phyloP scores from a whole-genome alignment of 1,140 invertebrate genomes.

The Pseudomyrmex sp. region DNA sequence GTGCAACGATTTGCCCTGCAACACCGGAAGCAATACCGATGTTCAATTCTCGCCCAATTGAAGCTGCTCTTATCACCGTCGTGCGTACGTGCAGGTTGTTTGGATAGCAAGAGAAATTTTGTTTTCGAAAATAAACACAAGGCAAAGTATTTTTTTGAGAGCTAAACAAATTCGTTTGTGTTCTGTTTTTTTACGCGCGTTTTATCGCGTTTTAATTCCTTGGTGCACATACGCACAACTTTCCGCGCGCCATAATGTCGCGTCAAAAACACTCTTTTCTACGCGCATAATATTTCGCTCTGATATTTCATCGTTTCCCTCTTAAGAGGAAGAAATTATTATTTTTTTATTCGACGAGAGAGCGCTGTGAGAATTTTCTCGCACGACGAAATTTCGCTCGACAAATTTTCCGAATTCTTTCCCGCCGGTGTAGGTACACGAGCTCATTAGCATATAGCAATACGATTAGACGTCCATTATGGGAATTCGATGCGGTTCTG shows the following conservation, averaged over 20 bases:
- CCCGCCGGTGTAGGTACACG: not conserved
- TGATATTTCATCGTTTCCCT: too few relatives aligned
- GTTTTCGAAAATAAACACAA: slow-evolving; percentile 12
- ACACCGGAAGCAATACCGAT: not conserved
- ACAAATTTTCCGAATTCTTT: slow-evolving; percentile 8
- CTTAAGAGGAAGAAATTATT: too few relatives aligned
- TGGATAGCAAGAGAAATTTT: slow-evolving; percentile 11
- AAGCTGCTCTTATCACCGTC: slow-evolving; percentile 17
- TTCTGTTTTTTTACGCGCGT: not conserved
- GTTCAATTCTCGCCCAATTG: slow-evolving; percentile 6
- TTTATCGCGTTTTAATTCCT: not conserved
- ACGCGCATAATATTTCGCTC: too few relatives aligned
- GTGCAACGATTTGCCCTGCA: not conserved
- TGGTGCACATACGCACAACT: too few relatives aligned
- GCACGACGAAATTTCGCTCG: not conserved
- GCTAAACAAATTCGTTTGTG: slow-evolving; percentile 6
- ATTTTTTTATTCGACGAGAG: too few relatives aligned
- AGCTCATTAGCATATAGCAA: slow-evolving; percentile 36
- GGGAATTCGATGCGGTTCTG: slow-evolving; percentile 31
- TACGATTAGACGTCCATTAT: slow-evolving; percentile 50
- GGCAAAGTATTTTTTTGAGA: not conserved
- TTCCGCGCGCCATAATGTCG: too few relatives aligned
- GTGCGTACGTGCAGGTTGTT: not conserved
- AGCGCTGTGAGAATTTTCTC: not conserved
- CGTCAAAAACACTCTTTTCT: too few relatives aligned